Evolutionary conservation across 2,888 invertebrate species (phyloP), one percentile per base, ranked within the genome.

Genomic region (Lymantria dispar): DNA sequence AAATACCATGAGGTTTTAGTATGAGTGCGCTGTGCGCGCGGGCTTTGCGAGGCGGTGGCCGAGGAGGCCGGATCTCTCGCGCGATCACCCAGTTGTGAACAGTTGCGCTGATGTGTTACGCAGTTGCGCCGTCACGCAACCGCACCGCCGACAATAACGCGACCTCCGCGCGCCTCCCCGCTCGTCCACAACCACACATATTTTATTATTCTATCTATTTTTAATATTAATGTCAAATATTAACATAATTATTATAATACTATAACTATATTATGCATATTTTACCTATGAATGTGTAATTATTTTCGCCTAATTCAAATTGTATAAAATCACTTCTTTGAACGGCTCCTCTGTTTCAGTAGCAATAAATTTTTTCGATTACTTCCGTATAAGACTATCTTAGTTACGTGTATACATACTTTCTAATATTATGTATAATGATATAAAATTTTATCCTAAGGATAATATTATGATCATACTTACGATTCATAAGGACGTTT

Each of bases 171-270:
- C 83, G 80, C 84, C 82, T 78, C 80, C 80, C 81, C 87, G 86
- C 88, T 85, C 87, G 85, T 85, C 86, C 85, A 87, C 87, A 81
- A 45, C 77, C 78, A 82, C 86, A 88, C 87, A 90, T 89, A 87
- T 88, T 90, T 89, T 87, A 89, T 87, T 91, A 89, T 87, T 91
- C 89, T 87, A 85, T 87, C 86, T 85, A 90, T 89, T 90, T 89
- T 90, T 88, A 91, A 90, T 89, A 90, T 86, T 88, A 89, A 89
- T 87, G 88, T 90, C 89, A 89, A 87, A 90, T 89, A 89, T 88
- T 88, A 88, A 87, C 84, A 84, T 90, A 87, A 89, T 88, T 87
- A 88, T 84, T 81, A 85, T 87, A 88, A 83, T 87, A 89, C 82
- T 87, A 85, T 85, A 84, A 87, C 81, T 76, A 73, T 76, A 68